Conservation (phyloP, 2,113 vertebrate species). For the Onychorhynchus coronatus region DNA sequence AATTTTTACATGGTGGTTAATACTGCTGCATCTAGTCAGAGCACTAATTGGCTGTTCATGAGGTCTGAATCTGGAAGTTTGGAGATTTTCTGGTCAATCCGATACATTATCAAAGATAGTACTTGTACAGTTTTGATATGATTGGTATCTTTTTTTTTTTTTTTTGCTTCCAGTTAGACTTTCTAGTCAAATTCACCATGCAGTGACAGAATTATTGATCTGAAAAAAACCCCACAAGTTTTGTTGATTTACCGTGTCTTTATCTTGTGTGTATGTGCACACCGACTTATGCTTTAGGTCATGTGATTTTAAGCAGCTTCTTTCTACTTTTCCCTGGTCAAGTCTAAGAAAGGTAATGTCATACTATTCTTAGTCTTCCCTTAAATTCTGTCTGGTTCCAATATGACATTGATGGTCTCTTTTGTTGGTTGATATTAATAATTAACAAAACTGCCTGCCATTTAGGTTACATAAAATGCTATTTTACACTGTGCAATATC, state of each 20-base stretch:
- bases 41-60: neutral
- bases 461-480: neutral
- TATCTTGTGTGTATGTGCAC: neutral
- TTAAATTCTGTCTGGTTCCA: neutral
- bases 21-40: neutral
- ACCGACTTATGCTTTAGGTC: accelerated
- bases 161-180: neutral
- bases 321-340: neutral
- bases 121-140: neutral
- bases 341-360: neutral
- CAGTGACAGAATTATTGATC: neutral
- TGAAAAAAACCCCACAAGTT: neutral
- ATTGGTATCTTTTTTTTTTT: neutral
- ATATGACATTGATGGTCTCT: neutral
- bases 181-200: neutral
- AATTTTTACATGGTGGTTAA: neutral
- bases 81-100: neutral
- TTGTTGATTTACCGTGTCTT: neutral
- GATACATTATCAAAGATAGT: neutral
- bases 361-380: neutral
- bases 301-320: neutral
- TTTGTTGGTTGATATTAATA: neutral
- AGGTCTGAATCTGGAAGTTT: neutral
- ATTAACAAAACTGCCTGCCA: neutral
- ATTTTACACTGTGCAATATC: neutral